A percentile compares a stretch with the other conserved stretches of the same genome.
phyloP scores from a whole-genome alignment of 2,888 invertebrate genomes.

The Stenchaetothrips biformis region DNA sequence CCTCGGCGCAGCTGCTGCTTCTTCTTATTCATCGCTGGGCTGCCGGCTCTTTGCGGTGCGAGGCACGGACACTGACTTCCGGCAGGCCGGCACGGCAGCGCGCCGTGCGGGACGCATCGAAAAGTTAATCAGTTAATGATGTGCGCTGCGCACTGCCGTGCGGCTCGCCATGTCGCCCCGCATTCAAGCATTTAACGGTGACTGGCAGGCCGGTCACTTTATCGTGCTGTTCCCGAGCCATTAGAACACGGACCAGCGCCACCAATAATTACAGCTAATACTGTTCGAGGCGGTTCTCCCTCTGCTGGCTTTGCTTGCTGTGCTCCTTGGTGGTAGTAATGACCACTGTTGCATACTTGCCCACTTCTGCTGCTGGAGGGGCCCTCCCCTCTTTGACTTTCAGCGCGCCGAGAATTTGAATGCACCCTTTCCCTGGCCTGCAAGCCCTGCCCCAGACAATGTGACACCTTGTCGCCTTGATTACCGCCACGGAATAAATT shows the following conservation, averaged over 20 bases:
- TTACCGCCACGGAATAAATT: constrained; percentile 17
- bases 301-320: too few species aligned
- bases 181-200: too few species aligned
- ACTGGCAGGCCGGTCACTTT: not conserved
- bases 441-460: not conserved
- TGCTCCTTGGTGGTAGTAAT: not conserved
- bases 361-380: not conserved
- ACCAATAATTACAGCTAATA: constrained; percentile 27
- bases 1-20: constrained; percentile 26
- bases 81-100: too few species aligned
- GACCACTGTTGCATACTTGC: constrained; percentile 4
- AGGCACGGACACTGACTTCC: too few species aligned
- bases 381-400: not conserved
- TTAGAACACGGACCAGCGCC: constrained; percentile 18
- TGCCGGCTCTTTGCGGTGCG: too few species aligned
- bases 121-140: too few species aligned
- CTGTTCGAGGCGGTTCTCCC: constrained; percentile 3
- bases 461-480: constrained; percentile 13
- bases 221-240: constrained; percentile 31
- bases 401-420: not conserved
- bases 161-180: too few species aligned
- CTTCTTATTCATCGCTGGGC: constrained; percentile 34
- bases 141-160: too few species aligned
- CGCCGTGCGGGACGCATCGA: too few species aligned
- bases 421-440: not conserved